Conservation (phyloP, 2,113 vertebrate genomes). For the Passer montanus region DNA sequence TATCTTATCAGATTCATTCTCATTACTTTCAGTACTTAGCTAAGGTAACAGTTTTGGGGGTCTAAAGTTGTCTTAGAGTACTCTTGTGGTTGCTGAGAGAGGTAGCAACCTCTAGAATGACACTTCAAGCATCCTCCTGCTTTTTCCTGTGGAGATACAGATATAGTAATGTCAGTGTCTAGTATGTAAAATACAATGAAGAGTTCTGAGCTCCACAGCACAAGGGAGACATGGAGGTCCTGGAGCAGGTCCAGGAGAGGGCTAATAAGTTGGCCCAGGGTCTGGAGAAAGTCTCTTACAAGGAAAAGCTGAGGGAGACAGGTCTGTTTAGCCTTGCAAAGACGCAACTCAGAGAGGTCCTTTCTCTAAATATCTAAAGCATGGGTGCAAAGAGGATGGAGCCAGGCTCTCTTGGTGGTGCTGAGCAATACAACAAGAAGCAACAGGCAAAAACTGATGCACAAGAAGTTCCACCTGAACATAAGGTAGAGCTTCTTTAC, state of each 20-base stretch:
- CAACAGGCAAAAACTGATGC: background rate
- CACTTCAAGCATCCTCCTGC: background rate
- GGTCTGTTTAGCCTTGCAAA: rapidly evolving
- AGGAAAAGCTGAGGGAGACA: background rate
- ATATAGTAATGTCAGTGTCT: background rate
- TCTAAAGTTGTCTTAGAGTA: background rate
- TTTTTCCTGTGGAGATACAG: background rate
- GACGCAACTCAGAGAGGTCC: background rate
- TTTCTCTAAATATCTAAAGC: background rate
- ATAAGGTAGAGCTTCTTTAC: background rate
- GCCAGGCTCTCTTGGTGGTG: rapidly evolving
- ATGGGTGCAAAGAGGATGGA: background rate
- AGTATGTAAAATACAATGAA: background rate
- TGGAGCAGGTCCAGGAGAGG: background rate
- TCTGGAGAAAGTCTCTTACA: background rate
- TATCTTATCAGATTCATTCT: background rate
- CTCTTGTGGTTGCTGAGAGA: background rate
- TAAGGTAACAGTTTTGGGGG: background rate
- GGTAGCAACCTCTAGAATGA: background rate
- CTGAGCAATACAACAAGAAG: background rate
- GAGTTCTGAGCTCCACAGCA: background rate
- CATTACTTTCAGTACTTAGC: background rate
- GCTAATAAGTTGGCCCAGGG: too few species aligned
- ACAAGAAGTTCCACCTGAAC: background rate
- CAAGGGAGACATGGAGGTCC: background rate